These are phyloP conservation scores for Aphidius colemani DNA, from an alignment of 2,888 invertebrate genomes.

Conservation along the genomic window DNA sequence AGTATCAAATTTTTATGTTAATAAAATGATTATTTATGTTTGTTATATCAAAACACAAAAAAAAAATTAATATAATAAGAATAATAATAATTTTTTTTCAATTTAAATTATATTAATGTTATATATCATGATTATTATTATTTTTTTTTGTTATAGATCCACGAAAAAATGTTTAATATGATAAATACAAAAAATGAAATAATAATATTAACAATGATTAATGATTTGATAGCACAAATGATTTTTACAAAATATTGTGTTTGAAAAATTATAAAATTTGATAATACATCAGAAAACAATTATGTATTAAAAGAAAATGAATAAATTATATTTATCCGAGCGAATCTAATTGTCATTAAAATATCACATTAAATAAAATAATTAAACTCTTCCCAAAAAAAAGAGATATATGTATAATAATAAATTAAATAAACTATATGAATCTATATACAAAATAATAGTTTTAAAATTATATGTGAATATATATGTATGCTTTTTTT, in stretches of 20 bases:
- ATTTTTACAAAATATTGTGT: background rate
- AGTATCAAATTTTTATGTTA: conserved; percentile 33
- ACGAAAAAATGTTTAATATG: conserved; percentile 4
- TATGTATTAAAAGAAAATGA: background rate
- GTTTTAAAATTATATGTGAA: conserved; percentile 4
- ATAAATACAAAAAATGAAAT: conserved; percentile 7
- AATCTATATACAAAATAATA: conserved; percentile 12
- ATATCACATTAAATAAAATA: conserved; percentile 1
- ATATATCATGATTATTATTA: too few species aligned
- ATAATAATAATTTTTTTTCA: too few species aligned
- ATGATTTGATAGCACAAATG: conserved; percentile 6
- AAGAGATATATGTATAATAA: conserved; percentile 16
- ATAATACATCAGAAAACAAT: background rate
- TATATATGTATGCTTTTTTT: conserved; percentile 5
- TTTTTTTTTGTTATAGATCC: too few species aligned
- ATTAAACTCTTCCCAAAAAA: conserved; percentile 8
- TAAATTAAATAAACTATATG: conserved; percentile 5
- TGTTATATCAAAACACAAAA: background rate
- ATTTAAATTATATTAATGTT: too few species aligned
- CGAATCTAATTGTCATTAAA: conserved; percentile 7
- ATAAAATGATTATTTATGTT: background rate
- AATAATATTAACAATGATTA: background rate
- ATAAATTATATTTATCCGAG: background rate
- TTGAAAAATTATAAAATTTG: background rate
- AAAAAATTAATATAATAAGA: too few species aligned